Evolutionary conservation across 2,888 invertebrate genomes (phyloP).

Genomic region (Elegia similella): DNA sequence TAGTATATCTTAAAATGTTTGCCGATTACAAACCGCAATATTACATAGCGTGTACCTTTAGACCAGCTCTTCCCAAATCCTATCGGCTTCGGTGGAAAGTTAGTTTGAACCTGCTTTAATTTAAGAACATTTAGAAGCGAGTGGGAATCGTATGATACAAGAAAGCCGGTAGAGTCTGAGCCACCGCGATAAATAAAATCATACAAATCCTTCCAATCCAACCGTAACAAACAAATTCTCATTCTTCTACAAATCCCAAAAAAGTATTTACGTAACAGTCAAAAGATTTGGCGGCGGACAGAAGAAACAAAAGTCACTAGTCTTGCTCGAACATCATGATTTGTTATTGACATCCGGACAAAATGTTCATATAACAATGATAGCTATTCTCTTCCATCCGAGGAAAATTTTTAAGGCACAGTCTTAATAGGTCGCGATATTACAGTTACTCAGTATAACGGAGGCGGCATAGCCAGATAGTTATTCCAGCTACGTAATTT

Average conservation of each 20-base stretch:
- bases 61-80: not conserved
- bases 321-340: no score
- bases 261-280: no score
- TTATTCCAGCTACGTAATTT: no score
- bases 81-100: not conserved
- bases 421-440: no score
- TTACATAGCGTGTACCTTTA: not conserved
- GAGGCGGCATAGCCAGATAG: no score
- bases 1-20: not conserved
- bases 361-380: no score
- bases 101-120: not conserved
- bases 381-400: no score
- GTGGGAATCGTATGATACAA: slow-evolving; percentile 6
- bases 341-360: no score
- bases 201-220: not conserved
- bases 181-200: not conserved
- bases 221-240: not conserved
- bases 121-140: not conserved
- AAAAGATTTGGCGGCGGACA: no score
- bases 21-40: not conserved
- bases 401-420: no score
- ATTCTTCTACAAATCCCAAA: not conserved
- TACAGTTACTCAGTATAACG: no score
- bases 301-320: no score
- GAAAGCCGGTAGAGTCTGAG: slow-evolving; percentile 2